Conservation (phyloP, 1,140 invertebrate genomes). For the Agrilus planipennis region DNA sequence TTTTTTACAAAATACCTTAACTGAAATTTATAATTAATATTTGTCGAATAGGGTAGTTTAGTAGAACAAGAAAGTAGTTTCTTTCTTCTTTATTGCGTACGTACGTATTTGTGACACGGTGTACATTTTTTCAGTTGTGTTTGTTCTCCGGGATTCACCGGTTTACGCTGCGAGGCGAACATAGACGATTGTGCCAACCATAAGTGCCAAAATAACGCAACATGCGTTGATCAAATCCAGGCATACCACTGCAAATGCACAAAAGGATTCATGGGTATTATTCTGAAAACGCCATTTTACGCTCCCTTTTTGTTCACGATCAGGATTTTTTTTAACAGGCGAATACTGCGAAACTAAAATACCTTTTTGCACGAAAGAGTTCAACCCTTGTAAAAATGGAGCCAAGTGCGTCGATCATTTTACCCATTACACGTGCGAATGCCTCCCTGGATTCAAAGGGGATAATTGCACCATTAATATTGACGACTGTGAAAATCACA, state of each 20-base stretch:
- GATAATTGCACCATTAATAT: conserved; percentile 87
- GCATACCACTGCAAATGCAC: conserved; percentile 75
- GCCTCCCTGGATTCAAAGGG: conserved; percentile 77
- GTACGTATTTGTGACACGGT: too few relatives aligned
- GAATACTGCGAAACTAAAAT: conserved; percentile 88
- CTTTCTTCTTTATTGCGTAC: too few relatives aligned
- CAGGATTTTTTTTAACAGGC: conserved; percentile 34
- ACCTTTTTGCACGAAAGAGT: conserved; percentile 79
- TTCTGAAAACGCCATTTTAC: too few relatives aligned
- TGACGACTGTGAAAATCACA: conserved; percentile 83
- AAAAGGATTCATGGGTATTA: conserved; percentile 66
- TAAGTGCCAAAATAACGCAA: conserved; percentile 84
- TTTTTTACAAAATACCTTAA: too few relatives aligned
- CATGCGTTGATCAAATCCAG: conserved; percentile 73
- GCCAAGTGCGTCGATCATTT: conserved; percentile 79
- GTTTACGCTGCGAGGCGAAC: conserved; percentile 82
- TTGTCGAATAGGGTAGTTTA: too few relatives aligned
- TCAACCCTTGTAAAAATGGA: conserved; percentile 87
- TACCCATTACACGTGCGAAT: conserved; percentile 88
- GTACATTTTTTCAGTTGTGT: conserved; percentile 62
- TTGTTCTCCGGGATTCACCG: conserved; percentile 78
- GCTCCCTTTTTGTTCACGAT: background rate
- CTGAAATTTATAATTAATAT: too few relatives aligned
- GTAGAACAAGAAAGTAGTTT: too few relatives aligned
- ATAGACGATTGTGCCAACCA: conserved; percentile 77